Evolutionary conservation across 1,140 invertebrate genomes (phyloP), one percentile per base, ranked within the genome.

Genomic region (Bombus sibiricus): DNA sequence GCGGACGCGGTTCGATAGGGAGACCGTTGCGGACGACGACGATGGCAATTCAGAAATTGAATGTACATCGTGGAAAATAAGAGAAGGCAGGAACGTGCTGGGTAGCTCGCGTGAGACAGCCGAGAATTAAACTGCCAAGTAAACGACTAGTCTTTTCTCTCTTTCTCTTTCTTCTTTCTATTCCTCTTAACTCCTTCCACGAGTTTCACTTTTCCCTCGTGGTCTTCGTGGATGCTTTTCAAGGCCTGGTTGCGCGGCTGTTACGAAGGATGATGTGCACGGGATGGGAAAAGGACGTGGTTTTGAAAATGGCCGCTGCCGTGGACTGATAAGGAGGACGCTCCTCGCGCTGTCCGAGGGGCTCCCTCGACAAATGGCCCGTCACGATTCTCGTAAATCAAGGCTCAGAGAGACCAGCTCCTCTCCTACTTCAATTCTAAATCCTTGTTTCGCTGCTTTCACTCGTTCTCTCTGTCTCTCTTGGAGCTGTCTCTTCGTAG

Each of bases 301-400:
- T 91, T 93, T 93, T 92, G 92, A 91, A 93, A 93, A 94, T 94
- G 93, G 93, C 93, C 92, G 92, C 92, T 94, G 93, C 85, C 91
- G 84, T 83, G 87, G 72, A 69, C 89, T 91, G 95, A 95, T 95
- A 95, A 95, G 94, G 82, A 86, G 78, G 71, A 73, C 85, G 78
- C 77, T 64, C 57, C 64, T 75, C 84, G 88, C 80, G 89, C 85
- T 94, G 93, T 93, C 93, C 94, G 89, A 93, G 92, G 91, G 92
- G 86, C 89, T 90, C 75, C 89, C 89, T 74, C 92, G 94, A 95
- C 95, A 94, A 95, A 95, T 95, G 93, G 92, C 94, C 93, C 93
- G 94, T 95, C 94, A 95, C 86, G 91, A 92, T 90, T 93, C 92
- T 93, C 94, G 93, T 95, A 95, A 95, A 95, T 95, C 94, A 95